These are phyloP conservation scores for Dendroctonus valens DNA, from an alignment of 1,140 invertebrate species.

Conservation along the genomic window DNA sequence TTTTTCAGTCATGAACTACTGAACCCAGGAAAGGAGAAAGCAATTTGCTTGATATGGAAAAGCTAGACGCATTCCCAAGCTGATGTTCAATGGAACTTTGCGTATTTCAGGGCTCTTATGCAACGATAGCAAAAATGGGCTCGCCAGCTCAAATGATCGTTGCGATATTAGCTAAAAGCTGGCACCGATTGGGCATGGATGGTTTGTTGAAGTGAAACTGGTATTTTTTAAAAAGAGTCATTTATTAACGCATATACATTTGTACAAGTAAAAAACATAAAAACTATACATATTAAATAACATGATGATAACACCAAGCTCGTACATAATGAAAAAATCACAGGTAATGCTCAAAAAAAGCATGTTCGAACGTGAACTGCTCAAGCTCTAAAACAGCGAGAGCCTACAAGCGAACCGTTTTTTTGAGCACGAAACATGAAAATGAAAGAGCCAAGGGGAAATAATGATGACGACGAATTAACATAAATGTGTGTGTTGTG, in stretches of 20 bases:
- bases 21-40: no score
- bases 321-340: slow-evolving; percentile 36
- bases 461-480: slow-evolving; percentile 14
- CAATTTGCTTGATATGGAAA: no score
- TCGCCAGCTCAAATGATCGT: no score
- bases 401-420: slow-evolving; percentile 22
- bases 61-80: no score
- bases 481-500: slow-evolving; percentile 17
- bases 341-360: slow-evolving; percentile 28
- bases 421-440: slow-evolving; percentile 24
- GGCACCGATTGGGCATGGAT: no score
- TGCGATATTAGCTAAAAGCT: no score
- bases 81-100: no score
- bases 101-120: no score
- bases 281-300: slow-evolving; percentile 37
- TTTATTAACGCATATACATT: slow-evolving; percentile 38
- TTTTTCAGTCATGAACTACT: no score
- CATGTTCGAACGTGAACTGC: slow-evolving; percentile 22
- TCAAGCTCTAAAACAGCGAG: slow-evolving; percentile 20
- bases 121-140: no score
- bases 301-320: slow-evolving; percentile 35
- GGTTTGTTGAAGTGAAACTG: no score
- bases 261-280: slow-evolving; percentile 32
- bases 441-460: slow-evolving; percentile 14
- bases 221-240: slow-evolving; percentile 32